Base-by-base conservation (phyloP, 2,888 invertebrate genomes). In the Cataglyphis albicans region DNA sequence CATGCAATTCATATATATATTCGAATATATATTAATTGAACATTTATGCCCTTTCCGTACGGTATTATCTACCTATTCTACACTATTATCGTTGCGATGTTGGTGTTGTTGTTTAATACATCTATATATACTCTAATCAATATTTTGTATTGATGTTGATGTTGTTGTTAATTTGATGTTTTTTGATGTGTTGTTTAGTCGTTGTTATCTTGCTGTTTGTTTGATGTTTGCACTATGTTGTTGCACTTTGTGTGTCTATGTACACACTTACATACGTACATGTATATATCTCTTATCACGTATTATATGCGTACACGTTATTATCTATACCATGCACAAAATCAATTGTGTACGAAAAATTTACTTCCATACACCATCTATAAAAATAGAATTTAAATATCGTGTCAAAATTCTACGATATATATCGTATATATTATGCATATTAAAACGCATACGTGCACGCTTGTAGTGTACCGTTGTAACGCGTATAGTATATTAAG, bases 101-200 rank as follows among this genome's bases (percentile, higher is more conserved):
- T 94, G 93, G 91, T 94, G 93, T 93, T 93, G 93, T 92, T 92
- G 92, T 93, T 93, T 90, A 92, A 87, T 89, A 87, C 84, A 87
- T 89, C 72, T 85, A 90, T 86, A 87, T 83, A 87, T 87, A 84
- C 61, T 85, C 89, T 84, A 84, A 89, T 92, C 90, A 93, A 52
- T 52, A 52, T 52, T 52, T 92, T 93, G 93, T 90, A 90, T 93
- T 93, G 91, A 93, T 94, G 93, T 94, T 93, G 93, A 93, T 94
- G 94, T 94, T 93, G 92, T 92, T 93, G 92, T 93, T 91, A 93
- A 91, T 91, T 94, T 94, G 94, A 93, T 94, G 94, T 94, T 94
- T 93, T 93, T 93, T n/a, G 92, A 93, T 94, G 93, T 94, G 93
- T 92, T 94, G 94, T 94, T 94, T 94, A 93, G 91, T 94, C 93